These are phyloP conservation scores for Sinopyrophorus schimmeli DNA, from an alignment of 2,888 invertebrate genomes.

Conservation along the genomic window DNA sequence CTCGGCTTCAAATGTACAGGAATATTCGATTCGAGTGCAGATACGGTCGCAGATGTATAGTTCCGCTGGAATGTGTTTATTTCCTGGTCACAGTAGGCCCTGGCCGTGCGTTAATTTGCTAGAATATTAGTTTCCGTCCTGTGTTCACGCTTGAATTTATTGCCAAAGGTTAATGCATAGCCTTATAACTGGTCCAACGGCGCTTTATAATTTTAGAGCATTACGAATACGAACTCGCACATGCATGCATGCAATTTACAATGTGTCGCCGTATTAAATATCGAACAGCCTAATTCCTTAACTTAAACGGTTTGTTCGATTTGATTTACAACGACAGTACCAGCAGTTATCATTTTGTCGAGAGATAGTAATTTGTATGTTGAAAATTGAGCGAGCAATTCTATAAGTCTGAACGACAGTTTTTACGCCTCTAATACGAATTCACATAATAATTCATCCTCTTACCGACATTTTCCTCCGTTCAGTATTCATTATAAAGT, in stretches of 20 bases:
- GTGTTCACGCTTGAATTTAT: conserved; percentile 19
- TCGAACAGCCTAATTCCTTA: no score
- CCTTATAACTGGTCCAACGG: not conserved
- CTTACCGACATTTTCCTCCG: conserved; percentile 24
- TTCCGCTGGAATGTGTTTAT: conserved; percentile 32
- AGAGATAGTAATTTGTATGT: no score
- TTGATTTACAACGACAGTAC: no score
- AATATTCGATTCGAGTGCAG: conserved; percentile 28
- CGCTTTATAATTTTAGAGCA: not conserved
- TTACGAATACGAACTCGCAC: no score
- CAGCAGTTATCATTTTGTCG: no score
- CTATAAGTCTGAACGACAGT: conserved; percentile 8
- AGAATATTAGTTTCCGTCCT: conserved; percentile 22
- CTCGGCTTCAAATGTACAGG: conserved; percentile 27
- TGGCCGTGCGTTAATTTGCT: conserved; percentile 22
- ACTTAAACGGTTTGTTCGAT: no score
- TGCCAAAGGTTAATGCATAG: conserved; percentile 13
- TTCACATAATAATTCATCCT: conserved; percentile 21
- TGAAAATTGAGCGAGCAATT: conserved; percentile 11
- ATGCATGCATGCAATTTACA: no score
- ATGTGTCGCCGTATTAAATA: no score
- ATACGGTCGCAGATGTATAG: conserved; percentile 34
- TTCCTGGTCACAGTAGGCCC: conserved; percentile 22
- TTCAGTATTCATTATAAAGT: conserved; percentile 25
- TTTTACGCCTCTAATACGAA: conserved; percentile 18